Conservation (phyloP, 2,797 vertebrate species). For the Zalophus californianus region DNA sequence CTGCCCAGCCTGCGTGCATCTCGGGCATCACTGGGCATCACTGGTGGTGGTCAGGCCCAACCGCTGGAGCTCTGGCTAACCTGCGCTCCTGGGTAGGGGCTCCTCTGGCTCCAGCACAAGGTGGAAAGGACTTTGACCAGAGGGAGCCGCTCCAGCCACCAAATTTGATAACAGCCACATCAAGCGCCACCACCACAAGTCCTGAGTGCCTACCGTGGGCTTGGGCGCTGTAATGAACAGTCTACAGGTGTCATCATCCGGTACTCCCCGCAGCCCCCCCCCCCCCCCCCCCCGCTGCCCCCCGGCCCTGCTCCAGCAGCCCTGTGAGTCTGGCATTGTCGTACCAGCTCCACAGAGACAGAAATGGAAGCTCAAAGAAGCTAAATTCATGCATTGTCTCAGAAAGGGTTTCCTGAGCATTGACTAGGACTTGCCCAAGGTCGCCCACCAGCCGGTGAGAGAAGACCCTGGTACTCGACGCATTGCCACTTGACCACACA, state of each 20-base stretch:
- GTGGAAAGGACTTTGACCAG: neutral
- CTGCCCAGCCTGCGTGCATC: fast-evolving
- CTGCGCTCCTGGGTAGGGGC: fast-evolving
- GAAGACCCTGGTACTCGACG: neutral
- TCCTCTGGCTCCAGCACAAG: neutral
- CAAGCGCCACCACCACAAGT: fast-evolving
- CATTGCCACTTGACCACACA: neutral
- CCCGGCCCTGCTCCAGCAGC: neutral
- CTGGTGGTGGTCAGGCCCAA: neutral
- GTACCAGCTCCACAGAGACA: neutral
- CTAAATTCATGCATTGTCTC: neutral
- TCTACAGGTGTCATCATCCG: no score
- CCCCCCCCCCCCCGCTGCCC: no score
- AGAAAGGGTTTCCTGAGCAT: neutral
- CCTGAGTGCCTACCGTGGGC: fast-evolving
- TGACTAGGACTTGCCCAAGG: neutral
- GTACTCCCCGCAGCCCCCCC: no score
- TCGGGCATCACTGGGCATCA: fast-evolving
- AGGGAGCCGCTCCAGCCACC: neutral
- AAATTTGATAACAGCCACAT: fast-evolving
- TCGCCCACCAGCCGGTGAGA: neutral
- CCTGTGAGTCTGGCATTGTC: neutral
- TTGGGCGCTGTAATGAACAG: fast-evolving
- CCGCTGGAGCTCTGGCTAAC: neutral
- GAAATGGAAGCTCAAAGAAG: neutral